Evolutionary conservation across 2,888 invertebrate genomes (phyloP).

Genomic region (Octonoba sinensis): DNA sequence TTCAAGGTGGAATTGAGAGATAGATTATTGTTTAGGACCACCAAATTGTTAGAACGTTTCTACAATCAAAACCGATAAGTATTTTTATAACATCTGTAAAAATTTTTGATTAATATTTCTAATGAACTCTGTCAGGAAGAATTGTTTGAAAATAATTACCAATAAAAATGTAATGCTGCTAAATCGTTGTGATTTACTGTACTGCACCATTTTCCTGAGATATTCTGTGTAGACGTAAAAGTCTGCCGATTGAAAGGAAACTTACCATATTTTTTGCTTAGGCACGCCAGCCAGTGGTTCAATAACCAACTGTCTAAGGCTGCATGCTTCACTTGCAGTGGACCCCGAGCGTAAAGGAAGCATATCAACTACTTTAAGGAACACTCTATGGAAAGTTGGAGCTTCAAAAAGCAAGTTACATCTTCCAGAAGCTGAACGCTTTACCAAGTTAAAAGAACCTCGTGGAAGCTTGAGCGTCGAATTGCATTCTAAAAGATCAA

Average conservation of each 20-base stretch:
- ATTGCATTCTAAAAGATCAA: constrained; percentile 35
- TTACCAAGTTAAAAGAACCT: constrained; percentile 24
- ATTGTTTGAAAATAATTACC: no score
- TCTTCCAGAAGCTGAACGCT: not conserved
- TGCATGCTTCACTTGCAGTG: constrained; percentile 18
- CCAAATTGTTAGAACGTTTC: no score
- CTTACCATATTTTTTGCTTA: constrained; percentile 40
- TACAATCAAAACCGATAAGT: no score
- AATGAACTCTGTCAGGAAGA: no score
- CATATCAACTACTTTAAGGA: constrained; percentile 20
- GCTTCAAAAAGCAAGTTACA: constrained; percentile 36
- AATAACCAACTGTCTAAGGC: constrained; percentile 12
- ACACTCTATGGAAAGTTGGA: constrained; percentile 21
- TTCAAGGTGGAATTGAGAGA: no score
- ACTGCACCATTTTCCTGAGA: no score
- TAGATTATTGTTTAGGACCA: no score
- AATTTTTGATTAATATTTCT: no score
- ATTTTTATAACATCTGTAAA: no score
- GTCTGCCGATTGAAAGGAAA: no score
- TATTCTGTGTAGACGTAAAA: not conserved
- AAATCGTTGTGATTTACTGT: no score
- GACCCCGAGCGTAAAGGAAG: not conserved
- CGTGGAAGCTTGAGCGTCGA: constrained; percentile 37
- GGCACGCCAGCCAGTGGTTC: constrained; percentile 44
- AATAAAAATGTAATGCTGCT: no score